A percentile compares a stretch with the other conserved stretches of the same genome.
Conservation (phyloP, 1,140 invertebrate genomes). For the Euura lappo region DNA sequence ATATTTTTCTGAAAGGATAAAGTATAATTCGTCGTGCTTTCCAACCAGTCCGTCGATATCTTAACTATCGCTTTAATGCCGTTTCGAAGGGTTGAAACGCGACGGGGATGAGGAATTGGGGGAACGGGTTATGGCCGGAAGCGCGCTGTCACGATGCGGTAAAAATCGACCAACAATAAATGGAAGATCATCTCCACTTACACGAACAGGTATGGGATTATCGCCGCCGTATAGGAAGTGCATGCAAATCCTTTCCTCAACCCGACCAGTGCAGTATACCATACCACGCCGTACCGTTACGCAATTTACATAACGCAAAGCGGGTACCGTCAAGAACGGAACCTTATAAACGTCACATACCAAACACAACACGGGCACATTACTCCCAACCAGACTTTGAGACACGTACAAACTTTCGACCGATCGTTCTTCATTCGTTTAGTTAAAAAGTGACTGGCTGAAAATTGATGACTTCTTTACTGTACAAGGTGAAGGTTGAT, state of each 20-base stretch:
- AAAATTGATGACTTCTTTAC: no score
- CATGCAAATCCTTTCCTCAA: not conserved
- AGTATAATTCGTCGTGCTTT: not conserved
- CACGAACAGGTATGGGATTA: not conserved
- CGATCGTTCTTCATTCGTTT: no score
- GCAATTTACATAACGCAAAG: constrained; percentile 1
- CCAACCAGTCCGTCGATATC: not conserved
- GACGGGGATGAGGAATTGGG: not conserved
- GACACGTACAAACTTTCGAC: no score
- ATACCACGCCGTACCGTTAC: not conserved
- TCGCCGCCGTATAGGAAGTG: not conserved
- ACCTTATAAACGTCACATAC: not conserved
- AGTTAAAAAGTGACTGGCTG: no score
- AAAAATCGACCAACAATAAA: not conserved
- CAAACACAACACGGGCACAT: not conserved
- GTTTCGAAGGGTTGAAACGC: not conserved
- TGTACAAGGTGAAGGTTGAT: no score
- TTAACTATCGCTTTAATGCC: not conserved
- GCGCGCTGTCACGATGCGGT: constrained; percentile 3
- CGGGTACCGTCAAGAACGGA: not conserved
- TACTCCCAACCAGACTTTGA: no score
- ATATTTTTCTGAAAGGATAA: no score
- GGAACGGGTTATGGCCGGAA: not conserved
- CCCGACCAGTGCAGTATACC: not conserved
- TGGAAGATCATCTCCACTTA: not conserved